These are phyloP conservation scores for Glyphotaelius pellucidus DNA, from an alignment of 2,888 invertebrate genomes.

Conservation along the genomic window DNA sequence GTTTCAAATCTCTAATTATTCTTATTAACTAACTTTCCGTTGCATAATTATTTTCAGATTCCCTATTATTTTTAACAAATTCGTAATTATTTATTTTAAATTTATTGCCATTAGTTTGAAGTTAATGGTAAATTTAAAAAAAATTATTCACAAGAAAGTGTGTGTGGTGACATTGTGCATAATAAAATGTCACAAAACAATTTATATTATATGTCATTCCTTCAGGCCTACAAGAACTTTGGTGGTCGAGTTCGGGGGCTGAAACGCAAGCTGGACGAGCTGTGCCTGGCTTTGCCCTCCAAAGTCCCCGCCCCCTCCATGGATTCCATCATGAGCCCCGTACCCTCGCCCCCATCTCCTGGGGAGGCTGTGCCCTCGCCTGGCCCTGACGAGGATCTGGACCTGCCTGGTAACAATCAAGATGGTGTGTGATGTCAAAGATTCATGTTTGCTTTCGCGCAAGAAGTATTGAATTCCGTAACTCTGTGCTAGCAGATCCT, in stretches of 20 bases:
- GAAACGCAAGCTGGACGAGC: slow-evolving; percentile 90
- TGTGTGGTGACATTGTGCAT: too few relatives aligned
- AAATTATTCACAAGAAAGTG: too few relatives aligned
- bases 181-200: too few relatives aligned
- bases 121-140: too few relatives aligned
- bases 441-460: neutral
- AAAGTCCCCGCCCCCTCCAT: slow-evolving; percentile 75
- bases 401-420: slow-evolving; percentile 80
- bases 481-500: too few relatives aligned
- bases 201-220: neutral
- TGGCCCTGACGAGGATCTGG: slow-evolving; percentile 89
- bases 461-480: too few relatives aligned
- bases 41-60: too few relatives aligned
- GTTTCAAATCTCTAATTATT: too few relatives aligned
- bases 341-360: slow-evolving; percentile 74
- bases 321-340: slow-evolving; percentile 75
- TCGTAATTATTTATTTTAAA: too few relatives aligned
- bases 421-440: neutral
- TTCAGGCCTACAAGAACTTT: slow-evolving; percentile 95
- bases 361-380: slow-evolving; percentile 85
- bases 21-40: too few relatives aligned
- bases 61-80: too few relatives aligned
- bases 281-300: slow-evolving; percentile 82
- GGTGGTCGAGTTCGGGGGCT: slow-evolving; percentile 91
- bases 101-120: too few relatives aligned